Evolutionary conservation across 2,797 vertebrate genomes (phyloP).

Genomic region (Sarcophilus harrisii): DNA sequence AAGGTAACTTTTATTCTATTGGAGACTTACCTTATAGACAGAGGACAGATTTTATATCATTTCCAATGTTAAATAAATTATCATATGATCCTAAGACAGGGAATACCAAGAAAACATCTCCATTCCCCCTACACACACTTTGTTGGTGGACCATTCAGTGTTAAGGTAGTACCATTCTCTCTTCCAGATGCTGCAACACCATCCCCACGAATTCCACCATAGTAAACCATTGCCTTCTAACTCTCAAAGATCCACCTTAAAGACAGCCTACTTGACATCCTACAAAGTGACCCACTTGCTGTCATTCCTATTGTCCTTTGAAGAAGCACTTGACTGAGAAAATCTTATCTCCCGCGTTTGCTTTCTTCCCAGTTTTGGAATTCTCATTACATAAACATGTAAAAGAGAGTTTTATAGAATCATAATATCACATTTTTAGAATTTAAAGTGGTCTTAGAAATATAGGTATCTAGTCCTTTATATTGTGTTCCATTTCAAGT

Average conservation of each 20-base stretch:
- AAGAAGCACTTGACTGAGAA: background rate
- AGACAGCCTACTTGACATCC: background rate
- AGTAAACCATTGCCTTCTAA: background rate
- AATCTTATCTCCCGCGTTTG: background rate
- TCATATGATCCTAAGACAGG: background rate
- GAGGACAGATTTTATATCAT: background rate
- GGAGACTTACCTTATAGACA: background rate
- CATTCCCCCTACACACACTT: background rate
- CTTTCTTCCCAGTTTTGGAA: background rate
- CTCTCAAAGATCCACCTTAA: background rate
- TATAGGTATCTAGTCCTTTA: background rate
- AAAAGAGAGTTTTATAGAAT: background rate
- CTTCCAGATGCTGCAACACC: background rate
- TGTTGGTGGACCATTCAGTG: background rate
- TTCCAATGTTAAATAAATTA: background rate
- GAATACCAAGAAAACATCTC: background rate
- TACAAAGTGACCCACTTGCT: background rate
- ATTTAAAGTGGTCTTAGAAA: background rate
- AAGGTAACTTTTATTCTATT: background rate
- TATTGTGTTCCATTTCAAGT: background rate
- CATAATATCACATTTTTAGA: background rate
- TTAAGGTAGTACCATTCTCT: background rate
- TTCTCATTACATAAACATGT: background rate
- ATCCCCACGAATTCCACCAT: background rate
- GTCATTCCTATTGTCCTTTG: background rate